Conservation (phyloP, 2,888 invertebrate species). For the Pardosa pseudoannulata region DNA sequence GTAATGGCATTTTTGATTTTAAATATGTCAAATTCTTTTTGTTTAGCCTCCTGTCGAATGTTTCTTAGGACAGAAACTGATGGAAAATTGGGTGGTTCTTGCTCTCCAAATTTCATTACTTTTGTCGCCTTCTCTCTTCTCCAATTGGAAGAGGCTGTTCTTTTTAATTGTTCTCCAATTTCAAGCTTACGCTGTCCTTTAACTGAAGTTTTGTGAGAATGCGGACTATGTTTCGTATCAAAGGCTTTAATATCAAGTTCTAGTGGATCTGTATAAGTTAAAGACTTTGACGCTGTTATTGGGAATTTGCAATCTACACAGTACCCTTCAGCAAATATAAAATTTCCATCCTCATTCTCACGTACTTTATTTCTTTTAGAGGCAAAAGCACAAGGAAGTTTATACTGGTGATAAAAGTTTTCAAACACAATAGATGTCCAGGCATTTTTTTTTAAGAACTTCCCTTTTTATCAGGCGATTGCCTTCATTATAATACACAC, state of each 20-base stretch:
- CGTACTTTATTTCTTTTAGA: constrained; percentile 4
- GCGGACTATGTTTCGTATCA: not conserved
- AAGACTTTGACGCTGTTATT: not conserved
- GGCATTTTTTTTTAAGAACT: not conserved
- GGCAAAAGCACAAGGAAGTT: not conserved
- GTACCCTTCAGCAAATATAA: not conserved
- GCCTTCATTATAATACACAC: not conserved
- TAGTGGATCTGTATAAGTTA: not conserved
- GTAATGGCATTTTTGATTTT: not conserved
- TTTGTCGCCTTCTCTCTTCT: not conserved
- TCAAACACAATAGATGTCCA: not conserved
- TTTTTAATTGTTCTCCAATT: not conserved
- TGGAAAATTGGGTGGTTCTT: not conserved
- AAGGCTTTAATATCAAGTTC: not conserved
- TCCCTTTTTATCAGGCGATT: too few relatives aligned
- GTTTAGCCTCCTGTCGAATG: not conserved
- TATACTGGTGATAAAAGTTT: not conserved
- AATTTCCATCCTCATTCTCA: not conserved
- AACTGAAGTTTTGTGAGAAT: not conserved
- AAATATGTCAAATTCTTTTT: not conserved
- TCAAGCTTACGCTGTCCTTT: not conserved
- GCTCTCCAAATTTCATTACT: not conserved
- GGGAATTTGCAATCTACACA: not conserved
- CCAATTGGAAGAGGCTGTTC: not conserved
- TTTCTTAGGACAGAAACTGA: not conserved